phyloP scores from a whole-genome alignment of 1,140 invertebrate species.

The Oryzaephilus surinamensis region DNA sequence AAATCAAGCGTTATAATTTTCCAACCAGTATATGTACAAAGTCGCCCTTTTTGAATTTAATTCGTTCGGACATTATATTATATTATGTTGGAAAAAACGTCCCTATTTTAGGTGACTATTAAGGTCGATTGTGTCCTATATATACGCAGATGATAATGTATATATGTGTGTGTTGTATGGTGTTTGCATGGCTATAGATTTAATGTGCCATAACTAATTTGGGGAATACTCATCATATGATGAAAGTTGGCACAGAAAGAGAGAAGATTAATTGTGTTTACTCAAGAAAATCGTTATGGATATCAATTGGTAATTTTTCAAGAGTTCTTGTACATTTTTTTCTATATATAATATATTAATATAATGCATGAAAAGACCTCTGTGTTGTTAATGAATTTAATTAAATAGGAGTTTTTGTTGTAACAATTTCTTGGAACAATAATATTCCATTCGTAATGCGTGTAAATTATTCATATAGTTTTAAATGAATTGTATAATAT shows the following conservation, averaged over 20 bases:
- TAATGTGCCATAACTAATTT: conserved; percentile 36
- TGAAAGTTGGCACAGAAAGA: conserved; percentile 27
- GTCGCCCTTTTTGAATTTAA: conserved; percentile 23
- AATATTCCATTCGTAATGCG: too few relatives aligned
- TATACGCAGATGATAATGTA: conserved; percentile 31
- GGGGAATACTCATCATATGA: conserved; percentile 29
- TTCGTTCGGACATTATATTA: conserved; percentile 33
- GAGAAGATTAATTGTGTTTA: conserved; percentile 33
- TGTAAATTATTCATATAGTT: too few relatives aligned
- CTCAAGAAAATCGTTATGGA: too few relatives aligned
- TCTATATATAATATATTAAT: too few relatives aligned
- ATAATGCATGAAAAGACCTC: too few relatives aligned
- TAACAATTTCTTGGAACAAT: too few relatives aligned
- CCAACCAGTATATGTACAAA: conserved; percentile 20
- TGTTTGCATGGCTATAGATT: conserved; percentile 33
- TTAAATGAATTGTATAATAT: too few relatives aligned
- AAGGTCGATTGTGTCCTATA: conserved; percentile 7
- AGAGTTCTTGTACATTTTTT: too few relatives aligned
- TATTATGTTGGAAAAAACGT: conserved; percentile 26
- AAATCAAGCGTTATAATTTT: conserved; percentile 26
- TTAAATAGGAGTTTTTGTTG: too few relatives aligned
- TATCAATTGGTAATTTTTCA: too few relatives aligned
- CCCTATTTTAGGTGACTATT: conserved; percentile 10
- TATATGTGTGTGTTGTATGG: conserved; percentile 16
- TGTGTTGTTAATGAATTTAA: too few relatives aligned